phyloP scores from a whole-genome alignment of 2,113 vertebrate species.

The Aegithalos caudatus region DNA sequence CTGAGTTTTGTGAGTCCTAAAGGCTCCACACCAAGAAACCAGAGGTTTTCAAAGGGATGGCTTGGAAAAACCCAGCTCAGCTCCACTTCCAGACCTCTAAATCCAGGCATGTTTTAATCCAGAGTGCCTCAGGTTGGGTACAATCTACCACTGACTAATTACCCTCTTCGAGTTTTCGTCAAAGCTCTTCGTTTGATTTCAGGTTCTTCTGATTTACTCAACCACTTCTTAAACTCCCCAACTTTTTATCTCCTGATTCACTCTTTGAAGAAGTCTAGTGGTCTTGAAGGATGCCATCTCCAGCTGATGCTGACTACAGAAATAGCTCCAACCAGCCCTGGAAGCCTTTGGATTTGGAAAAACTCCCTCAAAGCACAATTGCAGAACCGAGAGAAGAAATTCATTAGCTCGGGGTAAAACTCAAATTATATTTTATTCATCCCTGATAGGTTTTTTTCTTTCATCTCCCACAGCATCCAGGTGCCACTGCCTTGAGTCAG shows the following conservation, averaged over 20 bases:
- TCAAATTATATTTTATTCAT: constrained; percentile 32
- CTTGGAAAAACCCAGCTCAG: not conserved
- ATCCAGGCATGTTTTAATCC: not conserved
- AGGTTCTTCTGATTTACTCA: constrained; percentile 25
- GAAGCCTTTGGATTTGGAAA: not conserved
- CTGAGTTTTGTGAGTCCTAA: not conserved
- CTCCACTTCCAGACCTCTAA: not conserved
- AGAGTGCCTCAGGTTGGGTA: not conserved
- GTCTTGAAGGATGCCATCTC: constrained; percentile 8
- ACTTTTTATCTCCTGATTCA: not conserved
- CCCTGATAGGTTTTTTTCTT: not conserved
- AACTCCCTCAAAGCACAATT: not conserved
- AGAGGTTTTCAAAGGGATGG: not conserved
- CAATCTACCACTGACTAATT: not conserved
- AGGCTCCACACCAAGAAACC: not conserved
- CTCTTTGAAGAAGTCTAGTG: constrained; percentile 42
- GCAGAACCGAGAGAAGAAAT: not conserved
- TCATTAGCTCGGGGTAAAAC: not conserved
- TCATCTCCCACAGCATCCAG: constrained; percentile 30
- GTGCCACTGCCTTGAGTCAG: constrained; percentile 18
- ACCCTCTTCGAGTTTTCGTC: not conserved
- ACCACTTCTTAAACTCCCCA: not conserved
- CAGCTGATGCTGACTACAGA: constrained; percentile 9
- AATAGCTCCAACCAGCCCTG: not conserved
- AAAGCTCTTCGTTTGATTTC: not conserved